Conservation (phyloP, 2,113 vertebrate genomes). For the Mesitornis unicolor region DNA sequence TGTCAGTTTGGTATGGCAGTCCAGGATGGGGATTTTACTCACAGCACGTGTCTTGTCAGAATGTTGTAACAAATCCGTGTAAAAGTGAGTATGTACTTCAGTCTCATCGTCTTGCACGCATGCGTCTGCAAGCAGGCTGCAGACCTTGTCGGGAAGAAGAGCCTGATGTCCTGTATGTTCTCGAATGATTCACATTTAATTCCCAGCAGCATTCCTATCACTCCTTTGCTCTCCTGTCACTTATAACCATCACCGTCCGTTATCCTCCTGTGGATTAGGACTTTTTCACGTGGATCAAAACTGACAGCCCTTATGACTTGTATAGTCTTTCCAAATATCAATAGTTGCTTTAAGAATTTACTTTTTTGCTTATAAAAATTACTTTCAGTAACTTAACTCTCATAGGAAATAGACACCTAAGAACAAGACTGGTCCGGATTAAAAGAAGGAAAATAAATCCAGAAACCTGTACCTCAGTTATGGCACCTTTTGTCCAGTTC, state of each 20-base stretch:
- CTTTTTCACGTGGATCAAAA: neutral
- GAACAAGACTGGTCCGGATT: neutral
- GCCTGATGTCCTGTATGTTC: neutral
- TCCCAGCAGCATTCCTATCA: neutral
- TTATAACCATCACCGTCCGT: rapidly evolving
- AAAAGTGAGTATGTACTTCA: neutral
- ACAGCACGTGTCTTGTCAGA: neutral
- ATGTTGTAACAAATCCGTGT: neutral
- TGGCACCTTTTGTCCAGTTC: neutral
- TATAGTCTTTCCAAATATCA: neutral
- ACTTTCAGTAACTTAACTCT: neutral
- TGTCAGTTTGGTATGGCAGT: neutral
- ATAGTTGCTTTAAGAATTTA: neutral
- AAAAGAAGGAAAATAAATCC: neutral
- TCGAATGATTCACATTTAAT: rapidly evolving
- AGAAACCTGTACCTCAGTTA: neutral
- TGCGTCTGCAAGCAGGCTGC: neutral
- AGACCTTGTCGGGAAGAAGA: neutral
- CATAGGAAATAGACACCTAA: neutral
- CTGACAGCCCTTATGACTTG: neutral
- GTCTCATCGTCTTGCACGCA: rapidly evolving
- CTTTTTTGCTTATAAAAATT: neutral
- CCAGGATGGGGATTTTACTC: neutral
- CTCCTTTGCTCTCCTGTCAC: neutral
- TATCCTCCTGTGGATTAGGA: neutral